phyloP scores from a whole-genome alignment of 2,888 invertebrate genomes.

The Peribatodes rhomboidaria region DNA sequence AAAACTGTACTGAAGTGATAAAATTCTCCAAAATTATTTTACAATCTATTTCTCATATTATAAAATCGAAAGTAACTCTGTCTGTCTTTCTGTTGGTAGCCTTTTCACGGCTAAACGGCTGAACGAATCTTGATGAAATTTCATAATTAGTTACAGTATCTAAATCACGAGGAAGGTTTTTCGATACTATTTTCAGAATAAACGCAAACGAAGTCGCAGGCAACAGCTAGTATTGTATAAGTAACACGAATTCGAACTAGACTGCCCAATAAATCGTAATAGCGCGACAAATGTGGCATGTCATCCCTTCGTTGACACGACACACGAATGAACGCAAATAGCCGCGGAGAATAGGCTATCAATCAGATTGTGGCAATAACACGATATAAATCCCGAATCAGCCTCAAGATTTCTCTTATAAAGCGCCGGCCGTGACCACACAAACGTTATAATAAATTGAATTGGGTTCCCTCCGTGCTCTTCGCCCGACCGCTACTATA shows the following conservation, averaged over 20 bases:
- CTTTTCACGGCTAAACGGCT: no score
- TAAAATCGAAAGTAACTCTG: no score
- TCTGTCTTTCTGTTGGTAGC: no score
- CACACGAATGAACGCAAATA: constrained; percentile 50
- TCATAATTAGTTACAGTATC: no score
- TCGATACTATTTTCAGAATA: no score
- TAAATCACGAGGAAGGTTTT: no score
- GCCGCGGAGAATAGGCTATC: constrained; percentile 55
- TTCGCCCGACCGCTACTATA: constrained; percentile 44
- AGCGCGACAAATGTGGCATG: constrained; percentile 40
- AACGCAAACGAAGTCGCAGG: no score
- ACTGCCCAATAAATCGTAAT: constrained; percentile 31
- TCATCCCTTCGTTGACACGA: constrained; percentile 44
- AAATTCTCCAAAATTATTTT: neutral
- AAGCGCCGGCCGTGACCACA: constrained; percentile 51
- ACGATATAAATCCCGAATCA: constrained; percentile 53
- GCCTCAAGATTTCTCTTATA: constrained; percentile 51
- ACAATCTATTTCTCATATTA: constrained; percentile 1
- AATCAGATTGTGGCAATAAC: constrained; percentile 58
- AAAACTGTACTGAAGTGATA: neutral
- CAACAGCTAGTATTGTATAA: no score
- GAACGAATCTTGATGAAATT: no score
- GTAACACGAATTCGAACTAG: constrained; percentile 27
- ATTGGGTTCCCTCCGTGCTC: constrained; percentile 46
- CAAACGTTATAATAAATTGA: constrained; percentile 63